Evolutionary conservation across 1,140 invertebrate species (phyloP), one percentile per base, ranked within the genome.

Genomic region (Penaeus japonicus): DNA sequence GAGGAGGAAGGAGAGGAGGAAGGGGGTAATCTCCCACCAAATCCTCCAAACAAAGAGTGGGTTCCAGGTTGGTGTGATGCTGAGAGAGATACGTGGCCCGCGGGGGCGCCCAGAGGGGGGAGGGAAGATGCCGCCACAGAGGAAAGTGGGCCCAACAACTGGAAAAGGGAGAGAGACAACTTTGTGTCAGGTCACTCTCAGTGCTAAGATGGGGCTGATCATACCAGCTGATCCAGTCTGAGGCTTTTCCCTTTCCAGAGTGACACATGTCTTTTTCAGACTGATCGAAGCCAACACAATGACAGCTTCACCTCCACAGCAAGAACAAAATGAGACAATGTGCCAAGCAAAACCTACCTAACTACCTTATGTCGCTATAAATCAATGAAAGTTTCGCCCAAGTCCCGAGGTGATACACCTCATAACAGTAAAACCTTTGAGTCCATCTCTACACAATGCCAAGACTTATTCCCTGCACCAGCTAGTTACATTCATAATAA

Each of bases 121-220:
- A 84, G 81, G 85, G 85, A 70, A 87, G 87, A 79, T 79, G 80
- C 85, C 85, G 85, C 90, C 90, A 84, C 81, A 84, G 85, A 89
- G 89, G 84, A 85, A 87, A 87, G 78, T 82, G 79, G 84, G 88
- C 89, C 89, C 90, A 90, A 87, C 87, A 89, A 88, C 90, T 89
- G 89, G 84, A 90, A 89, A 89, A 89, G 85, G 87, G 85, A 89
- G 89, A 89, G 89, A 87, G 90, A 86, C 73, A 80, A 57, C 80
- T 86, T 35, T 81, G 84, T 79, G 84, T 89, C 79, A 86, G 85
- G 85, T 73, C 84, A 86, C 84, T 87, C 89, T 87, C 89, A 87
- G 73, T 39, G 79, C 83, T 84, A 30, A 39, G 55, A 35, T 75
- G 79, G 57, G 22, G 77, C 85, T 65, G 57, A 59, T 32, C 22